phyloP scores from a whole-genome alignment of 2,888 invertebrate genomes.

The Lumbricus terrestris region DNA sequence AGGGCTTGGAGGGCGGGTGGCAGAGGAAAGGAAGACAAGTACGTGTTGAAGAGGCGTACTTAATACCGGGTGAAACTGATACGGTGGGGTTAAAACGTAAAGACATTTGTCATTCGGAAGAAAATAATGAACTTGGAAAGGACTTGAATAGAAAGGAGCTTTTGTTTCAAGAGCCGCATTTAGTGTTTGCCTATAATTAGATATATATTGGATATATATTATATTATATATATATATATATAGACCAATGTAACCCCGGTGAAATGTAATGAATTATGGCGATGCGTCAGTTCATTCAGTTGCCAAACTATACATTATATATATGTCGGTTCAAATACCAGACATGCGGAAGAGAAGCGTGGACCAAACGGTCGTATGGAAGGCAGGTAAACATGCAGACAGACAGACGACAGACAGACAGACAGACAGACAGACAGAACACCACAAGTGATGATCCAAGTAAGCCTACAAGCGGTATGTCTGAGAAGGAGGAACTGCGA shows the following conservation, averaged over 20 bases:
- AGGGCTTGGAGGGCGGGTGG: neutral
- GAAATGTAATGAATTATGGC: neutral
- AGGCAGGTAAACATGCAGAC: neutral
- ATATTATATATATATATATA: too few species aligned
- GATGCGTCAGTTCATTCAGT: neutral
- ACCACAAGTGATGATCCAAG: too few species aligned
- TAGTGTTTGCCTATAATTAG: too few species aligned
- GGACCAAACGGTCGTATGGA: neutral
- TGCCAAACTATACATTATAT: too few species aligned
- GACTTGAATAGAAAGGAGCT: neutral
- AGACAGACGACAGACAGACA: too few species aligned
- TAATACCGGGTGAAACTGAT: neutral
- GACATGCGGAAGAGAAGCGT: neutral
- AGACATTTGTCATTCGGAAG: neutral
- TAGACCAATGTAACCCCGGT: too few species aligned
- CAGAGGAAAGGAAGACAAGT: neutral
- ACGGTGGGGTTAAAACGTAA: neutral
- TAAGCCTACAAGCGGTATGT: neutral
- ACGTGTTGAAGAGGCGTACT: neutral
- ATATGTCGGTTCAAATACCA: neutral
- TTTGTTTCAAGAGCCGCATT: too few species aligned
- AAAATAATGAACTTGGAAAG: neutral
- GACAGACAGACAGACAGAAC: neutral
- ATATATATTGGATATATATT: too few species aligned
- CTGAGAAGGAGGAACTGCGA: neutral